These are phyloP conservation scores for Rhyacophila evoluta DNA, from an alignment of 2,888 invertebrate species.

Conservation along the genomic window DNA sequence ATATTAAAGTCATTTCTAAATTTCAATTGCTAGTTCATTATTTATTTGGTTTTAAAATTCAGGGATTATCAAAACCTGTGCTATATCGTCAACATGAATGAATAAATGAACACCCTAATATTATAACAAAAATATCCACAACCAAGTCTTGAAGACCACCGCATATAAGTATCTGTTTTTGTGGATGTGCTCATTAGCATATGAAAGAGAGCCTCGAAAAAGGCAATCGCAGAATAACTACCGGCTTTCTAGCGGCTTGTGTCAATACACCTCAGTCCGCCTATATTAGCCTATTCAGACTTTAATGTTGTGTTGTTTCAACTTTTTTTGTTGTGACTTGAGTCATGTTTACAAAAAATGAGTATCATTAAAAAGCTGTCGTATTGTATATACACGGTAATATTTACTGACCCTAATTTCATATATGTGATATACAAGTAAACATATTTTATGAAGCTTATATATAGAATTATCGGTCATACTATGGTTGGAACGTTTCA, in stretches of 20 bases:
- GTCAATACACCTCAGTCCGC: neutral
- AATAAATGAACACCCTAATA: neutral
- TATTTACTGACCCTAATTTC: too few species aligned
- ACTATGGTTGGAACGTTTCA: too few species aligned
- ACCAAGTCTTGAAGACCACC: neutral
- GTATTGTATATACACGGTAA: neutral
- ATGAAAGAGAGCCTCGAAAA: conserved; percentile 46
- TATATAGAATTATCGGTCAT: too few species aligned
- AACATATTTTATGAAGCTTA: too few species aligned
- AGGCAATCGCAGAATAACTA: conserved; percentile 7
- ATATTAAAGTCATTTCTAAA: too few species aligned
- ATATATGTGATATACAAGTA: too few species aligned
- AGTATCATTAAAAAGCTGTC: neutral
- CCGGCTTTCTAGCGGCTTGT: conserved; percentile 1
- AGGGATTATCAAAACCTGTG: too few species aligned
- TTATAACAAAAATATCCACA: neutral
- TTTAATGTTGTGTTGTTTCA: neutral
- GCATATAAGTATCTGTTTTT: neutral
- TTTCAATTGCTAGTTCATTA: too few species aligned
- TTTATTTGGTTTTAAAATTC: too few species aligned
- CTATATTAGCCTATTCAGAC: conserved; percentile 13
- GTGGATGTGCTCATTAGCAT: conserved; percentile 47
- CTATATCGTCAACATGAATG: too few species aligned
- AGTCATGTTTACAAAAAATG: neutral
- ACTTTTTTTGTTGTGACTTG: neutral